These are phyloP conservation scores for Operophtera brumata DNA, from an alignment of 2,888 invertebrate genomes.

Conservation along the genomic window DNA sequence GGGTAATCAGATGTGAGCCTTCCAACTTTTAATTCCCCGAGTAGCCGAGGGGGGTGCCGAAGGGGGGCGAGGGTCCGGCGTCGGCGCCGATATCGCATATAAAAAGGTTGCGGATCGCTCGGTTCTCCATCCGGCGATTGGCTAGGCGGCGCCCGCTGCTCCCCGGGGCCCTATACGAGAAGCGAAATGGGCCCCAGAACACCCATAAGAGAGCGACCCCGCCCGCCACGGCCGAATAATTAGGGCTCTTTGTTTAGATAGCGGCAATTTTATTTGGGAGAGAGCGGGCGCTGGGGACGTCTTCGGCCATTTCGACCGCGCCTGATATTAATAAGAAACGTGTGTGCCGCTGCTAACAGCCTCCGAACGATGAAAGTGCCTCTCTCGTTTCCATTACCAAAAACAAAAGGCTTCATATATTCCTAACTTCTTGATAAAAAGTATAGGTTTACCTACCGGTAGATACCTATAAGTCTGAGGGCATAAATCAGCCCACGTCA, in stretches of 20 bases:
- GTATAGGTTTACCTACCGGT: background rate
- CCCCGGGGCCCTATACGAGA: slow-evolving; percentile 83
- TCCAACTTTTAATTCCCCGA: slow-evolving; percentile 75
- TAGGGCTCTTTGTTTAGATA: slow-evolving; percentile 83
- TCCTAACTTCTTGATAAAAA: slow-evolving; percentile 3
- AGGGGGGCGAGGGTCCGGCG: slow-evolving; percentile 61
- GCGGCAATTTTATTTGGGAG: slow-evolving; percentile 82
- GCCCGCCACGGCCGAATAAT: slow-evolving; percentile 84
- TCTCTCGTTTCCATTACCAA: slow-evolving; percentile 49
- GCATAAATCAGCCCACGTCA: slow-evolving; percentile 29
- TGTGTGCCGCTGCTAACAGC: slow-evolving; percentile 62
- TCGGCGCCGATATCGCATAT: slow-evolving; percentile 76
- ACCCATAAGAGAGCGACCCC: slow-evolving; percentile 86
- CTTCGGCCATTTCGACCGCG: slow-evolving; percentile 76
- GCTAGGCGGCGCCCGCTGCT: slow-evolving; percentile 83
- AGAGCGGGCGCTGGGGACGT: slow-evolving; percentile 78
- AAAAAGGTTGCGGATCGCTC: slow-evolving; percentile 81
- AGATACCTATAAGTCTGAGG: background rate
- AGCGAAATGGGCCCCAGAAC: slow-evolving; percentile 85
- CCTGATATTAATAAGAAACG: slow-evolving; percentile 80
- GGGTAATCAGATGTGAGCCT: slow-evolving; percentile 75
- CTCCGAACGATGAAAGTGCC: slow-evolving; percentile 45
- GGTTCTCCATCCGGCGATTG: slow-evolving; percentile 81
- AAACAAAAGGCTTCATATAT: slow-evolving; percentile 29
- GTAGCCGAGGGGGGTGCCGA: slow-evolving; percentile 44